Evolutionary conservation across 1,140 invertebrate species (phyloP), one percentile per base, ranked within the genome.

Genomic region (Portunus trituberculatus): DNA sequence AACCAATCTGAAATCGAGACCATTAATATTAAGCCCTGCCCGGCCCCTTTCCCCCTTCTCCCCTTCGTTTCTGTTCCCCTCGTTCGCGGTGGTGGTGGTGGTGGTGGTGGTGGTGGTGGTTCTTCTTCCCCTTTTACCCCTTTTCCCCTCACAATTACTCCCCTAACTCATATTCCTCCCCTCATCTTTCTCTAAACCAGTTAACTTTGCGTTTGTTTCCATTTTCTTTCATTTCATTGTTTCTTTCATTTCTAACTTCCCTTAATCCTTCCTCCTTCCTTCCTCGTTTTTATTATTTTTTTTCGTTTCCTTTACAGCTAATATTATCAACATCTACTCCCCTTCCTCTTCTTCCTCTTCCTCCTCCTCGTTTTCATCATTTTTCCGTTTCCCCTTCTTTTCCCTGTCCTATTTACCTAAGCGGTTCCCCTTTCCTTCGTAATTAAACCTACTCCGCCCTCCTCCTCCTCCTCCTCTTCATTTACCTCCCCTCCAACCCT

Each of bases 1-100:
- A 94, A 94, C 87, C 93, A 94, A 90, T 94, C 87, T 94, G 93
- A 90, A 94, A 94, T 94, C 93, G 86, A 94, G 93, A 90, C 67
- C 93, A 94, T 94, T 94, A 90, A 94, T 94, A 94, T 94, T 90
- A 94, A 29, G 4, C 39, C 10, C 52, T 67, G 29, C 52, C 48
- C 86, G 20, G n/a, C 87, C 25, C 84, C 84, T 87, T 39, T 48
- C 12, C 20, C 87, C 87, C 25, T 10, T 88, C 31, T 48, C 87
- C 87, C 87, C 46, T 48, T 48, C 46, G 32, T 48, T 45, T 48
- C 29, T 48, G 16, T 88, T 88, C 87, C 46, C 87, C 46, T 48
- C 28, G 87, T 88, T 48, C 28, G 2, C 29, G 16, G 10, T n/a
- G 29, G 32, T 28, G 52, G 52, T 59, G 52, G 20, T 20, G 52